These are phyloP conservation scores for Nerophis lumbriciformis DNA, from an alignment of 2,113 vertebrate species.

Conservation along the genomic window DNA sequence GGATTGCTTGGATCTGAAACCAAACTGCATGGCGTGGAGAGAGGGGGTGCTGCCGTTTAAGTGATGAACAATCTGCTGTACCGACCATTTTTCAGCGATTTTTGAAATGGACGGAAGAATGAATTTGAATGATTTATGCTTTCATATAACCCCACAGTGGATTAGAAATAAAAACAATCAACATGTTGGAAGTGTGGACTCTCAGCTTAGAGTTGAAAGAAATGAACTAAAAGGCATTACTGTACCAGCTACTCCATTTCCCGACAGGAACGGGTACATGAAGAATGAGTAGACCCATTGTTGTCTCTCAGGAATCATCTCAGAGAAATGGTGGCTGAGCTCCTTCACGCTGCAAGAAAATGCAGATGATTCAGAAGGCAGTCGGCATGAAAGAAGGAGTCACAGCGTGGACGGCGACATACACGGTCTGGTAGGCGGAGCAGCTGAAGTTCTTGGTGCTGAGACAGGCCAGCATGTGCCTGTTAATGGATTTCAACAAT, in stretches of 20 bases:
- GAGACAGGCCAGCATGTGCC: slow-evolving; percentile 67
- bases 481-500: slow-evolving; percentile 60
- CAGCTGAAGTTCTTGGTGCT: slow-evolving; percentile 73
- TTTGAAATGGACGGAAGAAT: not conserved
- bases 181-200: no score
- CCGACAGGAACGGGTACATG: slow-evolving; percentile 72
- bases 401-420: not conserved
- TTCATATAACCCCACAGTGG: no score
- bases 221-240: slow-evolving; percentile 20
- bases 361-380: not conserved
- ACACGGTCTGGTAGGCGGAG: slow-evolving; percentile 69
- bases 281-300: slow-evolving; percentile 69
- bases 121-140: no score
- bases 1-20: not conserved
- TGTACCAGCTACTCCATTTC: slow-evolving; percentile 44
- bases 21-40: not conserved
- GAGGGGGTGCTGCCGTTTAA: not conserved
- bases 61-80: not conserved
- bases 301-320: slow-evolving; percentile 58
- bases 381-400: not conserved
- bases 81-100: not conserved
- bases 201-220: no score
- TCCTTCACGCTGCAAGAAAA: slow-evolving; percentile 48
- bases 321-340: slow-evolving; percentile 58
- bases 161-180: no score